Evolutionary conservation across 2,113 vertebrate genomes (phyloP), one percentile per base, ranked within the genome.

Genomic region (Gymnogyps californianus): DNA sequence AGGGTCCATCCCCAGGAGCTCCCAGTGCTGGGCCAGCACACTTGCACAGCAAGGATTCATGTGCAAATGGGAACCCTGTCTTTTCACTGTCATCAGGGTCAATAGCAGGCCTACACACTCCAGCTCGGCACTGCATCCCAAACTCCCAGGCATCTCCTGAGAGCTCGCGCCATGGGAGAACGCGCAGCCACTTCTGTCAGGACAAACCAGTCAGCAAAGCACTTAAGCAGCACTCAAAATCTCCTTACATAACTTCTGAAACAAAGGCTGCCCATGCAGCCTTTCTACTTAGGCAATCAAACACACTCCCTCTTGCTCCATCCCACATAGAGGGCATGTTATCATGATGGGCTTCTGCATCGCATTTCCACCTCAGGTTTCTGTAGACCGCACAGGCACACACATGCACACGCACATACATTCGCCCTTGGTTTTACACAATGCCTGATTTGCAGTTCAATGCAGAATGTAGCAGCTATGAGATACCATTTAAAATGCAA

Each of bases 381-480:
- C 54, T 11, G 75, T 6, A 25, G 54, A 34, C 7, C 7, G 1
- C 34, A 4, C 31, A 13, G 57, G 24, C 44, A 11, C 51, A 13
- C 21, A 3, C 49, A 1, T 4, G 4, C 58, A 34, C 44, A 36
- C 5, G 3, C 34, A 25, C 26, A 13, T 6, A 34, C 2, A 1
- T 70, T 40, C 38, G 17, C 40, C 46, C 46, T 21, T 38, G 28
- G 7, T 47, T 32, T 20, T 12, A 40, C 3, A 31, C 57, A 42
- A 31, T 36, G 51, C 49, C 47, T 34, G 52, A 54, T 29, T 6
- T 29, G 46, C 59, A 34, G 32, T 6, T 78, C 42, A 28, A 31
- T 4, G 0, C 32, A 38, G 49, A 38, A 42, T 1, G 49, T 4
- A 20, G 54, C 26, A 14, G 52, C 34, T 20, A 47, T 1, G 31